A percentile compares a stretch with the other conserved stretches of the same genome.
Evolutionary conservation across 2,797 vertebrate species (phyloP).

Genomic region (Propithecus deckenii): DNA sequence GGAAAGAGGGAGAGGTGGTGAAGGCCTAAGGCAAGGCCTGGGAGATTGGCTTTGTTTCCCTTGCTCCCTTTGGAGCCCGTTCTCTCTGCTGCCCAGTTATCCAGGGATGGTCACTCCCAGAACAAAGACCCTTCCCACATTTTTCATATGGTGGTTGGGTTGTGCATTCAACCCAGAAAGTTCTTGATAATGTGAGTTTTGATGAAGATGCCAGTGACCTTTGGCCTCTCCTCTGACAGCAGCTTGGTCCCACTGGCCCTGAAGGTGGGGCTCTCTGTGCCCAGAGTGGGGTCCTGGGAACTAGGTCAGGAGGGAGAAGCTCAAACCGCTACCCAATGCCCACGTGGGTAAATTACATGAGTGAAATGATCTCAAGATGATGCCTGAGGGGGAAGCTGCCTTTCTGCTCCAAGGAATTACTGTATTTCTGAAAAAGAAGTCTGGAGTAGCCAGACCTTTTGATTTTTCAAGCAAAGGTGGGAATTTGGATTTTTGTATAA

Average conservation of each 20-base stretch:
- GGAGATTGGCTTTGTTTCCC: background rate
- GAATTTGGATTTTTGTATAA: background rate
- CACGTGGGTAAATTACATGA: background rate
- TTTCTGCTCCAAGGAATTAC: background rate
- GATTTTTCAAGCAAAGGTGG: background rate
- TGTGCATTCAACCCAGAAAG: background rate
- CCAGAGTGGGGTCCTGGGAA: background rate
- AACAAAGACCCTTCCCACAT: background rate
- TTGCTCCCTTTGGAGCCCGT: fast-evolving
- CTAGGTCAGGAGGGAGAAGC: background rate
- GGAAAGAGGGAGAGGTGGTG: background rate
- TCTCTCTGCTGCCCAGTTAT: background rate
- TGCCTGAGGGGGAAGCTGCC: background rate
- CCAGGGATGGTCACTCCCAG: background rate
- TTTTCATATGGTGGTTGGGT: background rate
- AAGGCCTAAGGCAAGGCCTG: background rate
- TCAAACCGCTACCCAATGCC: background rate
- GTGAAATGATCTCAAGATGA: background rate
- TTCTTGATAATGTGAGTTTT: background rate
- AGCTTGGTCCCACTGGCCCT: fast-evolving
- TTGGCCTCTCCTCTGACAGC: background rate
- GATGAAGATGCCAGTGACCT: background rate
- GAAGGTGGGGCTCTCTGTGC: background rate
- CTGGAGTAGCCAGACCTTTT: background rate
- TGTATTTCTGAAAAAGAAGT: background rate